Percentiles rank a stretch among this genome's conserved stretches.
These are phyloP conservation scores for Marisa cornuarietis DNA, from an alignment of 1,140 invertebrate species.

Conservation along the genomic window DNA sequence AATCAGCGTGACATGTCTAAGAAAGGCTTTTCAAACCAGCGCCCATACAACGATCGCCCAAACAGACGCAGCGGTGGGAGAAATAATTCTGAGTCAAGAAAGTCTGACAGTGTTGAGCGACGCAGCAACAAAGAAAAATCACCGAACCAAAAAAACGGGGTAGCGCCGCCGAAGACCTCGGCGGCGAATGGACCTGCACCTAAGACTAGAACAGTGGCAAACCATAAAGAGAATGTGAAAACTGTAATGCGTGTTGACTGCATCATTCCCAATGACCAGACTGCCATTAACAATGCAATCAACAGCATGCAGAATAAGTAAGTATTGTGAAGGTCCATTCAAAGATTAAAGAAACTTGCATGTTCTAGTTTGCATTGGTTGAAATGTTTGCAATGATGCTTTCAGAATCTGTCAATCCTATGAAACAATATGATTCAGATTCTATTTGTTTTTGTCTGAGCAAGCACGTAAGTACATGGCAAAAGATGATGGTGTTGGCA, in stretches of 20 bases:
- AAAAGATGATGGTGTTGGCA: too few relatives aligned
- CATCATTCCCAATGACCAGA: conserved; percentile 71
- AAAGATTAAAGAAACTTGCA: neutral
- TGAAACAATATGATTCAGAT: neutral
- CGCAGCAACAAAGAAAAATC: conserved; percentile 55
- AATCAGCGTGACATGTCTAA: conserved; percentile 57
- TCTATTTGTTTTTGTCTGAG: neutral
- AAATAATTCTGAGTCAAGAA: conserved; percentile 31
- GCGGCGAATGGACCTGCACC: conserved; percentile 49
- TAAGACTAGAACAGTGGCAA: conserved; percentile 48
- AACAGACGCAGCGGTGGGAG: conserved; percentile 42
- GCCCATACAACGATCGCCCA: conserved; percentile 60
- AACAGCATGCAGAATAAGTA: conserved; percentile 43
- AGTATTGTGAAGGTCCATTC: neutral
- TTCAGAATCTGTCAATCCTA: neutral
- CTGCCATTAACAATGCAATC: conserved; percentile 71
- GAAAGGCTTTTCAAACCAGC: conserved; percentile 66
- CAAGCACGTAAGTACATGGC: neutral
- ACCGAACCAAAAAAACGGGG: conserved; percentile 60
- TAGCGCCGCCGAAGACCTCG: conserved; percentile 42
- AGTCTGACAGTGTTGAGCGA: conserved; percentile 39
- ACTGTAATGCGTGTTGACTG: conserved; percentile 72
- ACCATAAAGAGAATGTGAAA: conserved; percentile 58
- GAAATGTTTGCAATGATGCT: neutral
- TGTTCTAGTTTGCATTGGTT: neutral